Percentiles rank a stretch among this genome's conserved stretches.
Evolutionary conservation across 1,140 invertebrate genomes (phyloP).

Genomic region (Nasonia longicornis): DNA sequence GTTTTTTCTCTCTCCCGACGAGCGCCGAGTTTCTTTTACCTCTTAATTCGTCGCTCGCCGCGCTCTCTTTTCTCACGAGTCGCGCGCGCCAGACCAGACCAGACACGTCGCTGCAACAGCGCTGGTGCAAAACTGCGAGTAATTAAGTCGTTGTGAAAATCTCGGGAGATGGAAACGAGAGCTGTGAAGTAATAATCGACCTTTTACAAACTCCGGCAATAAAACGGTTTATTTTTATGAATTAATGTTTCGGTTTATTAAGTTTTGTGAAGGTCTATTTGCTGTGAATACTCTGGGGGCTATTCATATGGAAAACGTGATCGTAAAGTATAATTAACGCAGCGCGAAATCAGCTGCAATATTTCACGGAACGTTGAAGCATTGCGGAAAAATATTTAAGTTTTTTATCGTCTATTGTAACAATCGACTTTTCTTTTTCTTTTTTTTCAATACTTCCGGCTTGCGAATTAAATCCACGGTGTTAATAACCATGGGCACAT

Average conservation of each 20-base stretch:
- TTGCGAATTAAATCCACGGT: no score
- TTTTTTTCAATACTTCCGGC: no score
- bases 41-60: constrained; percentile 27
- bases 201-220: neutral
- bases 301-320: neutral
- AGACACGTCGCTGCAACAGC: neutral
- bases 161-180: neutral
- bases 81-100: neutral
- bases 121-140: constrained; percentile 2
- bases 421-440: no score
- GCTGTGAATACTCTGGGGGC: neutral
- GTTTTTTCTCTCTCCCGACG: neutral
- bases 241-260: neutral
- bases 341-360: neutral
- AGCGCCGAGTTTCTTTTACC: constrained; percentile 19
- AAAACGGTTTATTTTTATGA: neutral
- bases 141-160: constrained; percentile 26
- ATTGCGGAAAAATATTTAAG: no score
- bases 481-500: no score
- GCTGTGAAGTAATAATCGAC: neutral
- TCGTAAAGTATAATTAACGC: neutral
- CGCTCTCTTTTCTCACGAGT: constrained; percentile 22
- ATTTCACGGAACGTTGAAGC: no score
- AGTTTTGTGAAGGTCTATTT: neutral
- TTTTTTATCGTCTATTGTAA: no score